These are phyloP conservation scores for Gortyna flavago DNA, from an alignment of 2,888 invertebrate species.

Conservation along the genomic window DNA sequence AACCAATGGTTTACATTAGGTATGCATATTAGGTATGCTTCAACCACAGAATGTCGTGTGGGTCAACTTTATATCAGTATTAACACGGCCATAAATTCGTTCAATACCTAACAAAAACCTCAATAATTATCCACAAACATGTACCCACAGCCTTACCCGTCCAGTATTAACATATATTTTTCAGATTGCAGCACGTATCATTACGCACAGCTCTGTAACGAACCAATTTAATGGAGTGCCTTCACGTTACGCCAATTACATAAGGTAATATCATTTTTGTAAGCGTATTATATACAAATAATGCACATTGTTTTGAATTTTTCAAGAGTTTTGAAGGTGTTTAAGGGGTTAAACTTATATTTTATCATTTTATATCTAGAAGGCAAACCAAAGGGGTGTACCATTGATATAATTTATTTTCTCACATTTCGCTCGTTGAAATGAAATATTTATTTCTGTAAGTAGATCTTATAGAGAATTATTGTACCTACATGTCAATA, in stretches of 20 bases:
- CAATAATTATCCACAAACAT: not conserved
- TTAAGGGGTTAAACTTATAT: not conserved
- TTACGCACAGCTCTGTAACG: conserved; percentile 66
- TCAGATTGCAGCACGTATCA: conserved; percentile 67
- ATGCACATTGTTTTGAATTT: conserved; percentile 17
- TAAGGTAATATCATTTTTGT: conserved; percentile 34
- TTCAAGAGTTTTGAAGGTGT: not conserved
- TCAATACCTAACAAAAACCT: not conserved
- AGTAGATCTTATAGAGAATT: too few relatives aligned
- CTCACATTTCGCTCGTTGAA: too few relatives aligned
- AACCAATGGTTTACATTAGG: too few relatives aligned
- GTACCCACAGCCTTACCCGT: conserved; percentile 45
- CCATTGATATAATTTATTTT: too few relatives aligned
- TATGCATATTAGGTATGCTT: not conserved
- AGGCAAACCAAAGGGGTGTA: too few relatives aligned
- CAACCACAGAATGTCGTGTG: not conserved
- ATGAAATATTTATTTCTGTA: too few relatives aligned
- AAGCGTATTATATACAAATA: conserved; percentile 11
- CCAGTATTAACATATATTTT: conserved; percentile 65
- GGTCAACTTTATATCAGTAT: not conserved
- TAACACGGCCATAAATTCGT: not conserved
- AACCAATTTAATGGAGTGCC: conserved; percentile 75
- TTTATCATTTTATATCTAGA: not conserved
- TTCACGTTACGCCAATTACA: conserved; percentile 45
- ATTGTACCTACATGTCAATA: too few relatives aligned